These are phyloP conservation scores for Chloebia gouldiae DNA, from an alignment of 2,113 vertebrate species.

Conservation along the genomic window DNA sequence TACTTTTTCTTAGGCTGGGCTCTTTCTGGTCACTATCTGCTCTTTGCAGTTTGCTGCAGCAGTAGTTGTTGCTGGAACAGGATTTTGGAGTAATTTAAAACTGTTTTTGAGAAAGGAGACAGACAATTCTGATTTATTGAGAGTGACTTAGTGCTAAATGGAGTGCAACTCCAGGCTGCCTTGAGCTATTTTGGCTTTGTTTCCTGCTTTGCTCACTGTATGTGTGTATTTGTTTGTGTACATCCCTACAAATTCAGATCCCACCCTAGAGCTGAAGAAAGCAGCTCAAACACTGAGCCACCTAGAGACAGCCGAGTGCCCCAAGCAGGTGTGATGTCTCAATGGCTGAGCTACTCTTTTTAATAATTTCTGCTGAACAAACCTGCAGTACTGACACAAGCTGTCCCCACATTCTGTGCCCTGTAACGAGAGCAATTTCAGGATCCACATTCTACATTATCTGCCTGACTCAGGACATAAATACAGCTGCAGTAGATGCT, in stretches of 20 bases:
- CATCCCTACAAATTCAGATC: not conserved
- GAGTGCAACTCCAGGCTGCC: conserved; percentile 23
- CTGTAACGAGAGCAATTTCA: not conserved
- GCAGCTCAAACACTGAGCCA: not conserved
- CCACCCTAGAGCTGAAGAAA: not conserved
- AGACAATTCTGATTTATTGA: conserved; percentile 43
- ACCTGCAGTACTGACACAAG: not conserved
- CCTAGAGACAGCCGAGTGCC: not conserved
- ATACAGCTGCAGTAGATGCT: not conserved
- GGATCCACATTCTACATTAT: not conserved
- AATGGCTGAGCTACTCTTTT: not conserved
- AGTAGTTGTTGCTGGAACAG: not conserved
- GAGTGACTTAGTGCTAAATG: conserved; percentile 47
- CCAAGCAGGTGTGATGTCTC: not conserved
- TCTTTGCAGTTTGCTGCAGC: not conserved
- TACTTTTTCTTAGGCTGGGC: not conserved
- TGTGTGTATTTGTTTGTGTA: not conserved
- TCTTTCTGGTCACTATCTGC: not conserved
- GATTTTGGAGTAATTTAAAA: not conserved
- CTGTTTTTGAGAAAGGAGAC: not conserved
- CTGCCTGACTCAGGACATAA: not conserved
- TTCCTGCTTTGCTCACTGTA: conserved; percentile 1
- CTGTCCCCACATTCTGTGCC: not conserved
- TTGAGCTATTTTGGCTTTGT: conserved; percentile 37
- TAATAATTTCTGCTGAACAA: not conserved